phyloP scores from a whole-genome alignment of 2,888 invertebrate species.

The Conomelus anceps region DNA sequence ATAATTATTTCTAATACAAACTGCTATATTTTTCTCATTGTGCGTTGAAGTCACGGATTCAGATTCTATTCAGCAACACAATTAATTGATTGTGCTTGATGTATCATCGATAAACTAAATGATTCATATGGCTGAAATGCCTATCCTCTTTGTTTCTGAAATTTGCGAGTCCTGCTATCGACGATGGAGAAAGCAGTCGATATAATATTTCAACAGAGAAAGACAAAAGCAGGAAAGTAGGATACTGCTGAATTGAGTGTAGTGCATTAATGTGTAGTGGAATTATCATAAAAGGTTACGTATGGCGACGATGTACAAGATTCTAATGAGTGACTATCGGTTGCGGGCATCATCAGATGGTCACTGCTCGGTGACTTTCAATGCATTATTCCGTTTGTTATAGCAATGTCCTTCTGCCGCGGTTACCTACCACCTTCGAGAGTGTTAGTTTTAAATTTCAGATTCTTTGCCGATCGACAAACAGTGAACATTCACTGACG shows the following conservation, averaged over 20 bases:
- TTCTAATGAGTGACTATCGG: background rate
- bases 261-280: background rate
- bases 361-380: background rate
- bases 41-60: background rate
- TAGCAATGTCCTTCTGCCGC: background rate
- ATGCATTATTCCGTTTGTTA: background rate
- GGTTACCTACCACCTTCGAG: background rate
- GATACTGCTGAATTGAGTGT: background rate
- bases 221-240: background rate
- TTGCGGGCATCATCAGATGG: background rate
- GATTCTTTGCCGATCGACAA: background rate
- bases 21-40: background rate
- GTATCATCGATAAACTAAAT: background rate
- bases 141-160: too few relatives aligned
- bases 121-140: too few relatives aligned
- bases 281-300: background rate
- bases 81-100: background rate
- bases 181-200: background rate
- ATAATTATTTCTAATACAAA: too few relatives aligned
- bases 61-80: background rate
- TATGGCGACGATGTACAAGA: too few relatives aligned
- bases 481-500: background rate
- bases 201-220: background rate
- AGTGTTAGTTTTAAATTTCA: background rate
- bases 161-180: background rate